phyloP scores from a whole-genome alignment of 92 coral and sea anemone species.

The Metridium senile region DNA sequence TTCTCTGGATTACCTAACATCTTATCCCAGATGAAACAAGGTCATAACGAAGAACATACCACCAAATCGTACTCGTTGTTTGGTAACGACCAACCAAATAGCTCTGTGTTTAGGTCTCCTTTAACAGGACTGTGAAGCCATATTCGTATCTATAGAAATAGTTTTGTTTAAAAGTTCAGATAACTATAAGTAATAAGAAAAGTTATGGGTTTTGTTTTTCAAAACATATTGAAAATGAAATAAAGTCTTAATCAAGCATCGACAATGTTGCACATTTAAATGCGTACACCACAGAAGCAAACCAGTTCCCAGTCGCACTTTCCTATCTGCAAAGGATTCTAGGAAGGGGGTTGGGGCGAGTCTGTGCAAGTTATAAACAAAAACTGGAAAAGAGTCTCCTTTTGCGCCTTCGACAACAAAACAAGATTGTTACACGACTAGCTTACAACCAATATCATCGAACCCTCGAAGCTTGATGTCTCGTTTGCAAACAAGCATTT shows the following conservation, averaged over 20 bases:
- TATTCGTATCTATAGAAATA: constrained; percentile 1
- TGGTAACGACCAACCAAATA: constrained; percentile 95
- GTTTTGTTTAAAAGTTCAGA: constrained; percentile 30
- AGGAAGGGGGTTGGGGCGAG: too few relatives aligned
- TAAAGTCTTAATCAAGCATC: constrained; percentile 26
- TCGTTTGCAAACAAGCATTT: too few relatives aligned
- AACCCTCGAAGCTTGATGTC: too few relatives aligned
- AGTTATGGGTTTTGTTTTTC: constrained; percentile 22
- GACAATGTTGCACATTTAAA: not conserved
- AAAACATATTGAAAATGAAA: constrained; percentile 24
- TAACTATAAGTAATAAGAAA: constrained; percentile 24
- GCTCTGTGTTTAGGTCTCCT: constrained; percentile 81
- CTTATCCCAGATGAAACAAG: constrained; percentile 70
- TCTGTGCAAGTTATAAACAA: too few relatives aligned
- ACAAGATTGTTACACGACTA: too few relatives aligned
- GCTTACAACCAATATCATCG: too few relatives aligned
- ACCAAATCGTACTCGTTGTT: constrained; percentile 88
- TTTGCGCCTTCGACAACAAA: too few relatives aligned
- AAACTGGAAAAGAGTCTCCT: too few relatives aligned
- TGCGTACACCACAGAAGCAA: not conserved
- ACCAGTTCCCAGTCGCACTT: too few relatives aligned
- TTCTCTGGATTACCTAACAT: constrained; percentile 93
- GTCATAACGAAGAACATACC: constrained; percentile 52
- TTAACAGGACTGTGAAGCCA: constrained; percentile 71
- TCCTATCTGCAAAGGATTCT: too few relatives aligned